phyloP scores from a whole-genome alignment of 1,140 invertebrate species.

The Grapholita molesta region DNA sequence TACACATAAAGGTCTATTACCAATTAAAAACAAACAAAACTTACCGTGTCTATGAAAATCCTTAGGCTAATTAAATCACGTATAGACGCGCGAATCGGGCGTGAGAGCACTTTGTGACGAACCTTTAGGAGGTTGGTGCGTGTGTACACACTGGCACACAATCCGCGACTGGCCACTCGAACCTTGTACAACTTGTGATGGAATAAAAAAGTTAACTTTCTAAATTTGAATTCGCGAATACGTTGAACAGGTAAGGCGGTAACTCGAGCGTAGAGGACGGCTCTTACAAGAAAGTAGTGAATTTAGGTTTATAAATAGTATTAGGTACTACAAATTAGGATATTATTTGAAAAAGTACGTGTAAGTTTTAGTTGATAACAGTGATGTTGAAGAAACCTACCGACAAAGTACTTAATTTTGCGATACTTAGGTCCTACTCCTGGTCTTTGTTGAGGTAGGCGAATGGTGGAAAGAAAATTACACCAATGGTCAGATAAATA shows the following conservation, averaged over 20 bases:
- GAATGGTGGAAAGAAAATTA: too few species aligned
- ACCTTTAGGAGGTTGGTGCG: conserved; percentile 27
- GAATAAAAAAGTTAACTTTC: conserved; percentile 68
- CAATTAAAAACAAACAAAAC: not conserved
- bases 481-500: too few species aligned
- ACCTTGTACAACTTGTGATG: conserved; percentile 57
- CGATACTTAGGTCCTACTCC: too few species aligned
- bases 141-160: conserved; percentile 42
- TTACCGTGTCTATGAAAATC: conserved; percentile 1
- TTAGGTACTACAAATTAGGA: not conserved
- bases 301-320: not conserved
- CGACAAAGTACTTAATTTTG: too few species aligned
- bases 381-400: too few species aligned
- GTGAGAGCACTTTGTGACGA: not conserved
- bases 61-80: not conserved
- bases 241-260: conserved; percentile 35
- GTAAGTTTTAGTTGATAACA: too few species aligned
- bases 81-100: not conserved
- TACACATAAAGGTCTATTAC: not conserved
- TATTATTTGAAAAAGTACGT: too few species aligned
- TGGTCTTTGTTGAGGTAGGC: too few species aligned
- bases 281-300: conserved; percentile 4
- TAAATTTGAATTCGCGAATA: conserved; percentile 64
- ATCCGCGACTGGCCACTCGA: conserved; percentile 45
- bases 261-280: not conserved